Evolutionary conservation across 2,797 vertebrate species (phyloP).

Genomic region (Acanthopagrus latus): DNA sequence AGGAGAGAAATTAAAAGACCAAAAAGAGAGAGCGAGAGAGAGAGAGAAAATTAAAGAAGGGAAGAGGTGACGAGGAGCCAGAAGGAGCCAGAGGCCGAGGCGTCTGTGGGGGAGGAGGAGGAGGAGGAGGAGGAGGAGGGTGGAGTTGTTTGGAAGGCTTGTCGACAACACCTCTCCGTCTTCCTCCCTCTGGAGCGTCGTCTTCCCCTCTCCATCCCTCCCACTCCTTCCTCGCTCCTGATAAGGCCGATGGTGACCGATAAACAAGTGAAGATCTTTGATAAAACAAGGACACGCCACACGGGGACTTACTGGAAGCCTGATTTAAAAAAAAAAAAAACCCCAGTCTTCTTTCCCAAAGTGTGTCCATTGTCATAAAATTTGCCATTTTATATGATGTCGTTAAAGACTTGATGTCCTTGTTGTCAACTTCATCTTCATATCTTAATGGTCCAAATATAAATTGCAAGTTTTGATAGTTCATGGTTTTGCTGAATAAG

Average conservation of each 20-base stretch:
- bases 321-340: no score
- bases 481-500: background rate
- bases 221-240: conserved; percentile 44
- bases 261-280: conserved; percentile 56
- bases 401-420: no score
- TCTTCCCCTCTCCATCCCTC: conserved; percentile 37
- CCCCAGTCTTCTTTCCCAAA: no score
- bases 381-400: no score
- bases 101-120: conserved; percentile 64
- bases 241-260: conserved; percentile 77
- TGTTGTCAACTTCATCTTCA: background rate
- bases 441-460: background rate
- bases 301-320: conserved; percentile 55
- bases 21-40: background rate
- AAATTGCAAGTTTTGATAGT: background rate
- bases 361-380: no score
- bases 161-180: conserved; percentile 67
- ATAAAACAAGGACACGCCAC: conserved; percentile 67
- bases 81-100: conserved; percentile 30
- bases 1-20: background rate
- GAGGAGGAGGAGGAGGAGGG: conserved; percentile 68
- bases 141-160: conserved; percentile 53
- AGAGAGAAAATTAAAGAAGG: background rate
- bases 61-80: background rate
- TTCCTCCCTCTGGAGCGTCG: conserved; percentile 47